Base-by-base conservation (phyloP, 2,113 vertebrate species). In the Acanthisitta chloris region DNA sequence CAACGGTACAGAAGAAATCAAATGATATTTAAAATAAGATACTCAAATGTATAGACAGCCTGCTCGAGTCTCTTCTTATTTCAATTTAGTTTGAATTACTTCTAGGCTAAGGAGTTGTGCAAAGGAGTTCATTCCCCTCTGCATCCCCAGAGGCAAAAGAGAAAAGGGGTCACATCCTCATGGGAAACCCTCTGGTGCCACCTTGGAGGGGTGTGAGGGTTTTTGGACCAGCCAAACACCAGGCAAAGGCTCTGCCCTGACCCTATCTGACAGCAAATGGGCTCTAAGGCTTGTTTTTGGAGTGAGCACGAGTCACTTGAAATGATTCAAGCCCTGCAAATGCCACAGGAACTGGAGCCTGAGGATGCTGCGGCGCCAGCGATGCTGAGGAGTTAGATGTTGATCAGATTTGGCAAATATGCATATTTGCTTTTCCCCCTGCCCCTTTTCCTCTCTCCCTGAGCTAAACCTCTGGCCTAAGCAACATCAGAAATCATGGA, bases 361-460 rank as follows among this genome's bases (percentile, higher is more conserved):
- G 74, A 33, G 88, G 62, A 4, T 49, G 62, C 78, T 64, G 72
- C 1, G 3, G 77, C 5, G 24, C 82, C 25, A 94, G 94, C 66
- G 33, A 86, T 83, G 84, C 94, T 62, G 28, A 85, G 92, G 92
- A 82, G 42, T 71, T 95, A 69, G 92, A 83, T 78, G 78, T 81
- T 12, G 17, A 51, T 82, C 84, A 71, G 81, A 74, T 34, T 25
- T 86, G 74, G 67, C 94, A 86, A 49, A 93, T 33, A 71, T 43
- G 43, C 34, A 6, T 70, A 8, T 87, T 65, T 84, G 82, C 54
- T 81, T 81, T 55, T 90, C 71, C 67, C 26, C 52, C 33, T 70
- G 38, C 71, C 91, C 89, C 85, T 77, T 43, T 43, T 86, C 57
- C 71, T 29, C 31, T 55, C 36, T 62, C 33, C 52, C 58, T 6